Base-by-base conservation (phyloP, 2,113 vertebrate genomes). In the Aptenodytes patagonicus region DNA sequence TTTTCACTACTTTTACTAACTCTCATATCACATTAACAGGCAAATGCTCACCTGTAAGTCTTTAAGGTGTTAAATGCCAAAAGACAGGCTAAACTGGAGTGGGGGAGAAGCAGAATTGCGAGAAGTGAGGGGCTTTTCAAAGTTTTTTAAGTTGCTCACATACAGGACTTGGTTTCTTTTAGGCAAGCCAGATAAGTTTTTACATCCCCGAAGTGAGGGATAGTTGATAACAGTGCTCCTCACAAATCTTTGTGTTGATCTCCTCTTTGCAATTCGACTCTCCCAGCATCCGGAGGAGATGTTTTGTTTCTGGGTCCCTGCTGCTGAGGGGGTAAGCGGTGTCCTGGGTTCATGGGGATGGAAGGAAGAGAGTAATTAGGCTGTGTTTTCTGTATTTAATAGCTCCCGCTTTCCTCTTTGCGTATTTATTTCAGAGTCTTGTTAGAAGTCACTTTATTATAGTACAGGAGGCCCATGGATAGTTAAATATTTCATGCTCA, bases 401-500 rank as follows among this genome's bases (percentile, higher is more conserved):
- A 81, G 64, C 72, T 85, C 75, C 69, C 0, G 0, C 46, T 83
- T 83, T 77, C 81, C 76, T 92, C 68, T 72, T 76, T 44, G 38
- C 73, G 1, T 55, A 9, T 57, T 49, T 40, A 57, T 81, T 90
- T 89, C 91, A 69, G 86, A 42, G 42, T 47, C 93, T 95, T 80
- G 76, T 89, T 93, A 81, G 73, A 76, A 96, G 49, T 75, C 65
- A 36, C 66, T 92, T 91, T 86, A 93, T 93, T 96, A 58, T 52
- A 68, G 54, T 44, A 25, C 9, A 25, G 24, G 75, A 92, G 80
- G 31, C 65, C 61, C 11, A 5, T n/a, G 95, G 93, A 87, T 94
- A 78, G 95, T 97, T 96, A 97, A 97, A 97, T 97, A 95, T 95
- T 97, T 96, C 88, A 83, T 94, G 95, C 90, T 94, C 75, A 93